Evolutionary conservation across 2,797 vertebrate genomes (phyloP), one percentile per base, ranked within the genome.

Genomic region (Chloroceryle inda): DNA sequence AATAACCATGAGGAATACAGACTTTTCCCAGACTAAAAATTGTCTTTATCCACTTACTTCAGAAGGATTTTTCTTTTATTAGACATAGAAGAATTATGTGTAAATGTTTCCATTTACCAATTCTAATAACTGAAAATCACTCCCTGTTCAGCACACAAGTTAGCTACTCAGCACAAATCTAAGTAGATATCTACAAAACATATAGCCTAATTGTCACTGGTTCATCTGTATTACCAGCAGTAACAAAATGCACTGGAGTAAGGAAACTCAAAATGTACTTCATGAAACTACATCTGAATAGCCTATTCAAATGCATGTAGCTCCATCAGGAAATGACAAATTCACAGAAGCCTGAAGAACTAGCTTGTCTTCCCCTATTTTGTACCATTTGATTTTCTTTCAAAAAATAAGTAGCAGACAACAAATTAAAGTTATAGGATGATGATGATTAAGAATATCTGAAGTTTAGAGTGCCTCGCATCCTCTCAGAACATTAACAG

Each of bases 191-290:
- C 11, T 86, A 84, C 35, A 95, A 95, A 94, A 95, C 14, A 64
- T 15, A 92, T 6, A 74, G 83, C 56, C n/a, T 82, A 93, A 93
- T 31, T 84, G 31, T 14, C 61, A 88, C 18, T 56, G 72, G 52
- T 9, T 85, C 63, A 85, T 66, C 88, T 77, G 69, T 88, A 94
- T 95, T 94, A 85, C 55, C 50, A 89, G 85, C 6, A 92, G 56
- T 37, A 95, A 82, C 29, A 93, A 84, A 89, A 91, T 50, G 31
- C 38, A 94, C 9, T 64, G 27, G 31, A 53, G 11, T 35, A 91
- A 69, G 24, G 27, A 92, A 92, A 93, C 42, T 77, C 7, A 52
- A 89, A 95, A 84, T 4, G 29, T 4, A 71, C 19, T 53, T 73
- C 84, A 89, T 19, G 13, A 76, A 97, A 67, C 73, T 15, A 66